phyloP scores from a whole-genome alignment of 2,797 vertebrate genomes.

The Leontocebus nigricollis region DNA sequence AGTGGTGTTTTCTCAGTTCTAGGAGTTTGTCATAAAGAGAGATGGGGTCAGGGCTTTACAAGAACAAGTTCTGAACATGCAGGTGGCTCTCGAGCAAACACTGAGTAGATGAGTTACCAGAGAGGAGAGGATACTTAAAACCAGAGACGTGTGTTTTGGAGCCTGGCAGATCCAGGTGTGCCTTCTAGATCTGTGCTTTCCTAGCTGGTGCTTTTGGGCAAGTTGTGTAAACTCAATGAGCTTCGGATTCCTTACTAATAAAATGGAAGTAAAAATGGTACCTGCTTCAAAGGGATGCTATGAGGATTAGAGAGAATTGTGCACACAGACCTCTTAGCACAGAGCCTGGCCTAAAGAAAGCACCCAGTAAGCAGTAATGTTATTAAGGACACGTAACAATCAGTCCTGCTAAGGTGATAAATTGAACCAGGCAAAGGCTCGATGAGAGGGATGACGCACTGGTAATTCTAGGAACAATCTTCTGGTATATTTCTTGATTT shows the following conservation, averaged over 20 bases:
- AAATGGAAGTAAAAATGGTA: background rate
- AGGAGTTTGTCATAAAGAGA: conserved; percentile 48
- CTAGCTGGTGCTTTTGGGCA: background rate
- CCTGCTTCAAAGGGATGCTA: background rate
- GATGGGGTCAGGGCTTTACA: background rate
- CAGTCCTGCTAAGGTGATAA: background rate
- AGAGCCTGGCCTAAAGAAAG: background rate
- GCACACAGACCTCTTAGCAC: background rate
- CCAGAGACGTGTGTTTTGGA: background rate
- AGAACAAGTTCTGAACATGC: background rate
- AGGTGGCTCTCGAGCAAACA: background rate
- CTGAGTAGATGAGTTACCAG: background rate
- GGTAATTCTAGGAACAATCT: background rate
- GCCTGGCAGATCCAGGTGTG: background rate
- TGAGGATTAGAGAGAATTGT: background rate
- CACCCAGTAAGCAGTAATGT: background rate
- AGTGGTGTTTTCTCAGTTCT: conserved; percentile 1
- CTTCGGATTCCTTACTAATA: background rate
- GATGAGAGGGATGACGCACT: background rate
- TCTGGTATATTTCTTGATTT: background rate
- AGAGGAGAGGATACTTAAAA: background rate
- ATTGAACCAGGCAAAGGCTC: background rate
- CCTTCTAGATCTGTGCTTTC: background rate
- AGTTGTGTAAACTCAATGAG: background rate
- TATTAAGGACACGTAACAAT: background rate